phyloP scores from a whole-genome alignment of 2,888 invertebrate genomes.

The Sminthurinus aureus region DNA sequence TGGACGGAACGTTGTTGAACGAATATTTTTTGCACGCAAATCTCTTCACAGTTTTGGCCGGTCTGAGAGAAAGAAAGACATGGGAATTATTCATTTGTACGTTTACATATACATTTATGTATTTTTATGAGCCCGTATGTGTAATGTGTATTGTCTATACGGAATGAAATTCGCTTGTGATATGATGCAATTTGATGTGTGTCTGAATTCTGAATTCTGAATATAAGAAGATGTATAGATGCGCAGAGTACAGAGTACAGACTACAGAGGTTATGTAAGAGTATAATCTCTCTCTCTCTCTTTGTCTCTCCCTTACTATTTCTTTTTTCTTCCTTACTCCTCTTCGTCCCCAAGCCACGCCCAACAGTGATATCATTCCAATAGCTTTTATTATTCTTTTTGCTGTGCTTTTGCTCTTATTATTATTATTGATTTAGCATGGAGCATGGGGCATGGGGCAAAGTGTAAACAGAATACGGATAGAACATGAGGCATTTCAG shows the following conservation, averaged over 20 bases:
- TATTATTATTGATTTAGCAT: constrained; percentile 29
- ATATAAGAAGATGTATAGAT: background rate
- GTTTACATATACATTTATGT: background rate
- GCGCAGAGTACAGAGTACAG: no score
- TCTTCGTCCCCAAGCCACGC: constrained; percentile 29
- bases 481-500: background rate
- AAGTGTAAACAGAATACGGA: background rate
- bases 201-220: background rate
- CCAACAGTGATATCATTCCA: constrained; percentile 31
- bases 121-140: no score
- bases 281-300: constrained; percentile 2
- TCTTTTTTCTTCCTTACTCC: constrained; percentile 24
- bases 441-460: no score
- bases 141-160: background rate
- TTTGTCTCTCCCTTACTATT: constrained; percentile 14
- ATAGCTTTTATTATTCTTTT: constrained; percentile 24
- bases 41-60: constrained; percentile 11
- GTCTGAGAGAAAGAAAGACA: background rate
- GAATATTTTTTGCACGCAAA: constrained; percentile 27
- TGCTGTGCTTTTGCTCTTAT: constrained; percentile 16
- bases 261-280: constrained; percentile 8
- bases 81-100: background rate
- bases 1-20: constrained; percentile 12
- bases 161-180: background rate
- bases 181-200: no score